These are phyloP conservation scores for Phanerotoma sp. DNA, from an alignment of 2,888 invertebrate species.

Conservation along the genomic window DNA sequence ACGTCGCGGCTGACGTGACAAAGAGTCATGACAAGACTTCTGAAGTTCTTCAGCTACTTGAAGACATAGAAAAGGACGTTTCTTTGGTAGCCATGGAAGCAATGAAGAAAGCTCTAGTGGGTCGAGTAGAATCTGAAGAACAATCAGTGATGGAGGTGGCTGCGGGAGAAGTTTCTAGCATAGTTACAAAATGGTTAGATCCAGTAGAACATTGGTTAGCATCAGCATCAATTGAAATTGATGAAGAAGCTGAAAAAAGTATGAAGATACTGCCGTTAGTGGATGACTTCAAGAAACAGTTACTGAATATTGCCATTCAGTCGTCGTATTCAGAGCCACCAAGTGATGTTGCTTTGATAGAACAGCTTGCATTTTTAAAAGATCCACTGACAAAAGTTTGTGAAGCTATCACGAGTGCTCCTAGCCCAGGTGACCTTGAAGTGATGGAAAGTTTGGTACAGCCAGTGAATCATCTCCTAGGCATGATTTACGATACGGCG, in stretches of 20 bases:
- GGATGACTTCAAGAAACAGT: constrained; percentile 37
- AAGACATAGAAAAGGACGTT: constrained; percentile 45
- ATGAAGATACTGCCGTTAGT: no score
- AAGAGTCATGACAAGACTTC: constrained; percentile 34
- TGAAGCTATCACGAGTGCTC: constrained; percentile 36
- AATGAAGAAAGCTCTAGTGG: constrained; percentile 34
- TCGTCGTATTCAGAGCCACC: constrained; percentile 45
- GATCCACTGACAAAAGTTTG: constrained; percentile 39
- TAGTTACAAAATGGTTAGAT: constrained; percentile 35
- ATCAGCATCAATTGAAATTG: constrained; percentile 34
- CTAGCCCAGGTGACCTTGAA: constrained; percentile 37
- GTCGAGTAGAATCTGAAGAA: constrained; percentile 21
- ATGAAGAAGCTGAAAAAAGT: no score
- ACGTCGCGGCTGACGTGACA: constrained; percentile 35
- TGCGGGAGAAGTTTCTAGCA: constrained; percentile 31
- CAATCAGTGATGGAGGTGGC: constrained; percentile 21
- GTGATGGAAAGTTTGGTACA: constrained; percentile 38
- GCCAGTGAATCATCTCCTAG: constrained; percentile 40
- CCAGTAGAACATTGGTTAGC: constrained; percentile 42
- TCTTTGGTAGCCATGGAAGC: constrained; percentile 41
- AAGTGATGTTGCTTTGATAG: constrained; percentile 40
- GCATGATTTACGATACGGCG: constrained; percentile 36
- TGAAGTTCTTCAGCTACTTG: constrained; percentile 41
- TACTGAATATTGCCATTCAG: constrained; percentile 42
- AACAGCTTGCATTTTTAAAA: constrained; percentile 38